A percentile compares a stretch with the other conserved stretches of the same genome.
Evolutionary conservation across 2,888 invertebrate species (phyloP).

Genomic region (Suillia variegata): DNA sequence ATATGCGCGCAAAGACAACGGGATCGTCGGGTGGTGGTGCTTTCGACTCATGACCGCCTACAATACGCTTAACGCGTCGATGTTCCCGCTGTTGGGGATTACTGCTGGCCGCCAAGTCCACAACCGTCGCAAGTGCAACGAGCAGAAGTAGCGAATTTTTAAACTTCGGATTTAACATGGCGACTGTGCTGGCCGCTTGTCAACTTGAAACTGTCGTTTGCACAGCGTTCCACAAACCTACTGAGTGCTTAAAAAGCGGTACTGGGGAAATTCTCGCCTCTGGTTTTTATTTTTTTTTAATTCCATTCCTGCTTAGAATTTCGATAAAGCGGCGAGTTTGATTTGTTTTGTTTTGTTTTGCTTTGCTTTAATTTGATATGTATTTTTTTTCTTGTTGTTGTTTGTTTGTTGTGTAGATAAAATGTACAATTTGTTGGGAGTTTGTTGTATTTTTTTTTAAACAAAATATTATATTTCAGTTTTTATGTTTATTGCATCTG

Average conservation of each 20-base stretch:
- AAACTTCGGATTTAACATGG: not conserved
- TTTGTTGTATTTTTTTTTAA: too few relatives aligned
- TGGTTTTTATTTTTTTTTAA: too few relatives aligned
- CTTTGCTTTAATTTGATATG: not conserved
- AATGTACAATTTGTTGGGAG: too few relatives aligned
- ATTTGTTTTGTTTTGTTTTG: not conserved
- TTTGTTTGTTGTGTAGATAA: too few relatives aligned
- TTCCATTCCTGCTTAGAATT: not conserved
- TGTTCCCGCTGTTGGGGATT: not conserved
- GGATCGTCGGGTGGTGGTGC: conserved; percentile 75
- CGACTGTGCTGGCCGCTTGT: too few relatives aligned
- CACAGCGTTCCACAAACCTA: not conserved
- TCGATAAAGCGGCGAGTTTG: not conserved
- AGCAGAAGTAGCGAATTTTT: conserved; percentile 2
- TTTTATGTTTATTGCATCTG: conserved; percentile 12
- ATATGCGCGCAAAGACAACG: conserved; percentile 69
- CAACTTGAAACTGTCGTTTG: conserved; percentile 35
- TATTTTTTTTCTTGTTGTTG: too few relatives aligned
- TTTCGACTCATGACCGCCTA: conserved; percentile 72
- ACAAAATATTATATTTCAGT: conserved; percentile 14
- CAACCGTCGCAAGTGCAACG: conserved; percentile 15
- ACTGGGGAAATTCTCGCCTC: too few relatives aligned
- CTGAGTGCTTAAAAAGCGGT: too few relatives aligned
- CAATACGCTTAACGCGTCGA: conserved; percentile 63
- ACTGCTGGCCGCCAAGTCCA: conserved; percentile 20